These are phyloP conservation scores for Harpalus rufipes DNA, from an alignment of 2,888 invertebrate genomes.

Conservation along the genomic window DNA sequence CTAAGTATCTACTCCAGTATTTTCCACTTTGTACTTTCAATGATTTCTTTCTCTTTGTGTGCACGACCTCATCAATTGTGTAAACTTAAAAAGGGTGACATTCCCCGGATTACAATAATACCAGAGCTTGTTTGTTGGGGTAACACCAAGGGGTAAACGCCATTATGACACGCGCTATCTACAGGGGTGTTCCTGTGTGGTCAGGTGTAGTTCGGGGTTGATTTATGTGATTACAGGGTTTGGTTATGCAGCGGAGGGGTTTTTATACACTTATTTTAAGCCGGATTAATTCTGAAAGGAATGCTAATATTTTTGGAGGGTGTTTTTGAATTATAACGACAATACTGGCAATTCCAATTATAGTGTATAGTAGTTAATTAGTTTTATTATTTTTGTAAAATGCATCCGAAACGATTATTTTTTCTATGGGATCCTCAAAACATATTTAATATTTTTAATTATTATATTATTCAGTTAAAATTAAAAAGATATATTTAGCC, in stretches of 20 bases:
- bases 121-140: slow-evolving; percentile 35
- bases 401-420: too few species aligned
- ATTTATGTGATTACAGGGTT: slow-evolving; percentile 31
- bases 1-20: slow-evolving; percentile 21
- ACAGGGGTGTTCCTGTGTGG: slow-evolving; percentile 18
- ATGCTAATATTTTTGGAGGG: background rate
- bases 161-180: slow-evolving; percentile 19
- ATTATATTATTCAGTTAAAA: too few species aligned
- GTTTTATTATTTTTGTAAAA: background rate
- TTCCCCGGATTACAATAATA: slow-evolving; percentile 57
- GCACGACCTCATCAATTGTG: slow-evolving; percentile 53
- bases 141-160: background rate
- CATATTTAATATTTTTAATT: too few species aligned
- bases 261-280: slow-evolving; percentile 7
- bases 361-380: background rate
- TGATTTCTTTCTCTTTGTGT: slow-evolving; percentile 43
- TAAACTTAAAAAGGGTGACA: slow-evolving; percentile 61
- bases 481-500: too few species aligned
- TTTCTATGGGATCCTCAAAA: too few species aligned
- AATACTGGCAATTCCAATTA: background rate
- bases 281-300: background rate
- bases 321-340: background rate
- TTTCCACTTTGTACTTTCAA: background rate
- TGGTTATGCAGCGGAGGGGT: background rate
- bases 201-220: slow-evolving; percentile 35